These are phyloP conservation scores for Natrix natrix DNA, from an alignment of 2,797 vertebrate species.

Conservation along the genomic window DNA sequence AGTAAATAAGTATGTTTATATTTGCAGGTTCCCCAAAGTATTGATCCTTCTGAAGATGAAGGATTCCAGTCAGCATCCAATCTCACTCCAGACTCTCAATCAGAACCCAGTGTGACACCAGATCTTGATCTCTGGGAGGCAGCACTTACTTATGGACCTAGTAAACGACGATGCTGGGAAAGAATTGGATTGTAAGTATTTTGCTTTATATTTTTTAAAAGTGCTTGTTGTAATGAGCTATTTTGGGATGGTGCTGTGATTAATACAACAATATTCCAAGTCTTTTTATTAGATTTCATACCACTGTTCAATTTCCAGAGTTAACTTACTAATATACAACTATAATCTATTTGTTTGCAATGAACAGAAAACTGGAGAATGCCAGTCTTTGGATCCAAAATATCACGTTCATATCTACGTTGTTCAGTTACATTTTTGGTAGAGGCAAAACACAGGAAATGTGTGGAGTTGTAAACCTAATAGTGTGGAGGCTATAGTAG, in stretches of 20 bases:
- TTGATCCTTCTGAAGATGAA: conserved; percentile 96
- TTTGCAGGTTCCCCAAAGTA: conserved; percentile 84
- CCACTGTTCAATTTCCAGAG: not conserved
- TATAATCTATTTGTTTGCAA: not conserved
- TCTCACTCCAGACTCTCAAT: conserved; percentile 95
- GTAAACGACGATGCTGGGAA: conserved; percentile 91
- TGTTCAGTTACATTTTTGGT: not conserved
- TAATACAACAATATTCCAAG: not conserved
- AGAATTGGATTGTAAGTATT: conserved; percentile 86
- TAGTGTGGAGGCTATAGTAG: not conserved
- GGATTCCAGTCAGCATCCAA: conserved; percentile 97
- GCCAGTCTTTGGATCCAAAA: not conserved
- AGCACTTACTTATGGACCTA: conserved; percentile 82
- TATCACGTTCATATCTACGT: too few relatives aligned
- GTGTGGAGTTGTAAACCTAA: not conserved
- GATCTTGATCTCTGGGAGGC: conserved; percentile 93
- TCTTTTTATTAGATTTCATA: not conserved
- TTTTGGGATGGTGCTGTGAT: not conserved
- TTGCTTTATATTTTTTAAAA: not conserved
- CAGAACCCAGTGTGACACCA: conserved; percentile 85
- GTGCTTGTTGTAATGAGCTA: not conserved
- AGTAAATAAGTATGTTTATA: not conserved
- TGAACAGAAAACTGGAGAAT: not conserved
- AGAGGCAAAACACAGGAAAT: not conserved
- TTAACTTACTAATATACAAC: not conserved